Percentiles rank a stretch among this genome's conserved stretches.
Evolutionary conservation across 1,140 invertebrate genomes (phyloP).

Genomic region (Helicoverpa armigera): DNA sequence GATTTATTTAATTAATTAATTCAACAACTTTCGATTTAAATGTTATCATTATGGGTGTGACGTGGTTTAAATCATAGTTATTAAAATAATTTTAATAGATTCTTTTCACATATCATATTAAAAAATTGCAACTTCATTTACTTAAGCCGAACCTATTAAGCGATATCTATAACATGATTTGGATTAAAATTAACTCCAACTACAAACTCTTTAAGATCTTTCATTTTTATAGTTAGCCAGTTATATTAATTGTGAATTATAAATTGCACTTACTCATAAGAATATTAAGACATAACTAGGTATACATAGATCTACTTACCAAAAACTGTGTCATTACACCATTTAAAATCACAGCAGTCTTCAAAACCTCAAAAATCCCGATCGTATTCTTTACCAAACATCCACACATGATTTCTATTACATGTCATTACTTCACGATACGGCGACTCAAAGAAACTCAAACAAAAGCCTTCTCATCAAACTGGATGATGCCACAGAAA

Average conservation of each 20-base stretch:
- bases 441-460: neutral
- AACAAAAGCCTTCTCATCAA: constrained; percentile 38
- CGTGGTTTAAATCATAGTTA: neutral
- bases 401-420: neutral
- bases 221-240: too few species aligned
- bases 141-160: too few species aligned
- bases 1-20: constrained; percentile 41
- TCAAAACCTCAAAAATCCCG: too few species aligned
- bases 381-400: neutral
- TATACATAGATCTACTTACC: neutral
- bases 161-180: too few species aligned
- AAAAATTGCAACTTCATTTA: neutral
- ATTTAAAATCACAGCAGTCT: too few species aligned
- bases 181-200: too few species aligned
- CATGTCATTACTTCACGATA: constrained; percentile 11
- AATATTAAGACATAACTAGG: neutral
- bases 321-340: neutral
- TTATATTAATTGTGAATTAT: neutral
- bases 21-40: constrained; percentile 14
- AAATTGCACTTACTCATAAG: too few species aligned
- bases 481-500: constrained; percentile 40
- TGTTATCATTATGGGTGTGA: neutral
- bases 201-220: neutral
- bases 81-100: neutral
- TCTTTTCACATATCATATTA: neutral